These are phyloP conservation scores for Pionites leucogaster DNA, from an alignment of 2,113 vertebrate species.

Conservation along the genomic window DNA sequence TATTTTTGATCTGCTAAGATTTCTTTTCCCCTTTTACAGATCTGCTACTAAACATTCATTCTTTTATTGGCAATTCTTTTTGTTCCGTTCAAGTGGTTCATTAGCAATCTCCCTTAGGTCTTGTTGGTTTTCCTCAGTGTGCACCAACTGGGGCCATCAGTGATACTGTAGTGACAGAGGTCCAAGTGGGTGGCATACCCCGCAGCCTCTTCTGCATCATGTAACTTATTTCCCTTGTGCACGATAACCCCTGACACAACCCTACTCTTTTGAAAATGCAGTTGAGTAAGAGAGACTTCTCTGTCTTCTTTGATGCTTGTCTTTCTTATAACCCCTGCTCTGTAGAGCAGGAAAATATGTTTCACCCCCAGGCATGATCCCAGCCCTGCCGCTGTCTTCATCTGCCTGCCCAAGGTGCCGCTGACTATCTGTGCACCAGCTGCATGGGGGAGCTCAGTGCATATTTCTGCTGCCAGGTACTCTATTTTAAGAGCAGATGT, in stretches of 20 bases:
- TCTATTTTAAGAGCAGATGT: neutral
- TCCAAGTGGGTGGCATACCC: neutral
- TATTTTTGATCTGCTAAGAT: neutral
- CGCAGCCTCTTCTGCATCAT: neutral
- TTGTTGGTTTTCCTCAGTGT: neutral
- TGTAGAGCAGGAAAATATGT: neutral
- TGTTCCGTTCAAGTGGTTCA: neutral
- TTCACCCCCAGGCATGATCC: neutral
- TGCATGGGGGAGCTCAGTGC: neutral
- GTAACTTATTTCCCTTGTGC: neutral
- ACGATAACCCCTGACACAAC: accelerated
- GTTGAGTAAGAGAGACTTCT: neutral
- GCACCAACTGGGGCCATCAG: neutral
- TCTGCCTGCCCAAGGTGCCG: neutral
- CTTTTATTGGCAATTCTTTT: neutral
- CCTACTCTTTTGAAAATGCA: neutral
- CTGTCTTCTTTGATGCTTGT: neutral
- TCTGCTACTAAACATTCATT: neutral
- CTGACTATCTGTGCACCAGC: neutral
- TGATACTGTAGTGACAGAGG: neutral
- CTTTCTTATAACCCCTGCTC: neutral
- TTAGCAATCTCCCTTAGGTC: neutral
- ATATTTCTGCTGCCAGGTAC: neutral
- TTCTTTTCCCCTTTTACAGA: neutral
- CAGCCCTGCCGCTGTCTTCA: neutral